Base-by-base conservation (phyloP, 2,113 vertebrate species). In the Lepisosteus osseus region DNA sequence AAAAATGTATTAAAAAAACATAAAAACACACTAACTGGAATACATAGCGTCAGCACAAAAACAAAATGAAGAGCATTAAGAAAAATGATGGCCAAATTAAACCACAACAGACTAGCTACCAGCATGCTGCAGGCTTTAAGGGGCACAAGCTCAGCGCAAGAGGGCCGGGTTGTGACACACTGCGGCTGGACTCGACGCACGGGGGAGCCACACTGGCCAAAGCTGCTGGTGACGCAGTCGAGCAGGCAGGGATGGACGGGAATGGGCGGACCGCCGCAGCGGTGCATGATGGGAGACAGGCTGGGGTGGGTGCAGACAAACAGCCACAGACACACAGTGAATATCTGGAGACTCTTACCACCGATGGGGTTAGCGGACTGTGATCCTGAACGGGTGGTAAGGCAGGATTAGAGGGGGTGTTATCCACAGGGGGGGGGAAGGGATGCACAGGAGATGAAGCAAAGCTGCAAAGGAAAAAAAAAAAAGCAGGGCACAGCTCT, bases 361-460 rank as follows among this genome's bases (percentile, higher is more conserved):
- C 94, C 94, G 78, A 94, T 90, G 85, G 95, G 92, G 91, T 93
- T 98, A 95, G 96, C 94, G 90, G 96, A 97, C 87, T 95, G 96
- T 93, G 96, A 97, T 98, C 97, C 97, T 99, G 94, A 95, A 91
- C 91, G 92, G 94, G 92, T 92, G 86, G 87, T 88, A 91, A 92
- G 90, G 90, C 88, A 91, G 88, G 90, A 90, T 91, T 89, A 89
- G 87, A 91, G 86, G 89, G 84, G 87, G 64, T 4, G 47, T 90
- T 93, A 89, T 94, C 94, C 94, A 92, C 83, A 89, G 85, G 72
- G 57, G 80, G 82, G 87, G 72, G 83, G 12, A 5, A 65, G 80
- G 82, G 78, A 6, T 67, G 86, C 72, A 79, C 87, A 89, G 88
- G 86, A 89, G 80, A 88, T 87, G 82, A 87, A 84, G 85, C 74